phyloP scores from a whole-genome alignment of 2,113 vertebrate genomes.

The Cyprinodon variegatus region DNA sequence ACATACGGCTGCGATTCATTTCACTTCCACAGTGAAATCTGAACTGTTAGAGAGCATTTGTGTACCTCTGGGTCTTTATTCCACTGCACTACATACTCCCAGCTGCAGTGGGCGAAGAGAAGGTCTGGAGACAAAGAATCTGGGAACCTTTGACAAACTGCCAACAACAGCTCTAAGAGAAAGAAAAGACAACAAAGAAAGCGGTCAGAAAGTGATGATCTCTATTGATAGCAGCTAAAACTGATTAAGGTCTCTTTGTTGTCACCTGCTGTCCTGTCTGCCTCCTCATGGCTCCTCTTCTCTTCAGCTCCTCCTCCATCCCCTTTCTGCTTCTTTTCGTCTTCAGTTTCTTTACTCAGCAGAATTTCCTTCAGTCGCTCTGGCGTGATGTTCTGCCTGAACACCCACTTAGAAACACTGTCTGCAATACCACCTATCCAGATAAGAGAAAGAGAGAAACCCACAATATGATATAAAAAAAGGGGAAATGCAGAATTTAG shows the following conservation, averaged over 20 bases:
- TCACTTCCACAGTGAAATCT: background rate
- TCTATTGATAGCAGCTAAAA: background rate
- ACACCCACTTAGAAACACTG: conserved; percentile 94
- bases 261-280: conserved; percentile 59
- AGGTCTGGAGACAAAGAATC: conserved; percentile 91
- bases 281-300: conserved; percentile 26
- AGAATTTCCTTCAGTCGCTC: conserved; percentile 80
- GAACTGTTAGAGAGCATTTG: background rate
- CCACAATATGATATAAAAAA: fast-evolving
- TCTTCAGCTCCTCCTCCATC: conserved; percentile 7
- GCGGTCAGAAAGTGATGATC: background rate
- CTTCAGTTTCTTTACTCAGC: conserved; percentile 57
- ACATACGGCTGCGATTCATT: background rate
- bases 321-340: conserved; percentile 30
- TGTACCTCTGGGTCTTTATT: conserved; percentile 96
- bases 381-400: conserved; percentile 87
- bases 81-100: conserved; percentile 98
- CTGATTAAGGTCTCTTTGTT: background rate
- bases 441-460: background rate
- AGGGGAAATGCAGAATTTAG: background rate
- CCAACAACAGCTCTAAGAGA: conserved; percentile 83
- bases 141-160: conserved; percentile 89
- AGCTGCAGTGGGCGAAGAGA: conserved; percentile 93
- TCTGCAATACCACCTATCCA: conserved; percentile 90
- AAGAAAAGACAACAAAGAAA: conserved; percentile 16